Evolutionary conservation across 2,888 invertebrate species (phyloP), one percentile per base, ranked within the genome.

Genomic region (Drosophila yooni): DNA sequence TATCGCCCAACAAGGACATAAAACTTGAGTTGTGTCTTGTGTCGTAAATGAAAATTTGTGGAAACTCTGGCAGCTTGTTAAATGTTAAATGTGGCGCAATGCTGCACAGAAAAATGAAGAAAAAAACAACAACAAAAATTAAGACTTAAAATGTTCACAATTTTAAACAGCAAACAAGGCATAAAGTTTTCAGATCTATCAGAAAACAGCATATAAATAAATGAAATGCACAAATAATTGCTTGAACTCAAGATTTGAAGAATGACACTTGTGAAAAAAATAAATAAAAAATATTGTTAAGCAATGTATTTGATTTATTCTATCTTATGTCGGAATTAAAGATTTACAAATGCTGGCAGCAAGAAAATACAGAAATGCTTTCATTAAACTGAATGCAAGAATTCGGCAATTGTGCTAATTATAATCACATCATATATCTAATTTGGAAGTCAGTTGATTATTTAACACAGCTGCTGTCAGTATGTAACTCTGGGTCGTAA

Each of bases 1-100:
- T 61, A 67, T 79, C 53, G 62, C 64, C 60, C 60, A 54, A 33
- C 58, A 61, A 62, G 57, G 43, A 61, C 64, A 63, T 59, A 43
- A 57, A 76, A 75, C 52, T 69, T 54, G 40, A 21, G 50, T 57
- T 57, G 52, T 33, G 54, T 56, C 52, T 15, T 46, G 63, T 48
- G 21, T 66, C 54, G 18, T 48, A 59, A 75, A 62, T 38, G 50
- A 56, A 62, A 59, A 60, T 59, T 40, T 48, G 21, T 34, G 18
- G 18, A 43, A 48, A 38, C 34, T 38, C 50, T 29, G 29, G n/a
- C n/a, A 21, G 21, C 25, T 27, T 48, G 38, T 31, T 27, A 11
- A 46, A 56, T 50, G 36, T 25, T 57, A 31, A 51, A 43, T 52
- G 38, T 38, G 25, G 15, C 13, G 7, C 27, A 29, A n/a, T 27